A percentile compares a stretch with the other conserved stretches of the same genome.
Conservation (phyloP, 2,888 invertebrate species). For the Autographa pulchrina region DNA sequence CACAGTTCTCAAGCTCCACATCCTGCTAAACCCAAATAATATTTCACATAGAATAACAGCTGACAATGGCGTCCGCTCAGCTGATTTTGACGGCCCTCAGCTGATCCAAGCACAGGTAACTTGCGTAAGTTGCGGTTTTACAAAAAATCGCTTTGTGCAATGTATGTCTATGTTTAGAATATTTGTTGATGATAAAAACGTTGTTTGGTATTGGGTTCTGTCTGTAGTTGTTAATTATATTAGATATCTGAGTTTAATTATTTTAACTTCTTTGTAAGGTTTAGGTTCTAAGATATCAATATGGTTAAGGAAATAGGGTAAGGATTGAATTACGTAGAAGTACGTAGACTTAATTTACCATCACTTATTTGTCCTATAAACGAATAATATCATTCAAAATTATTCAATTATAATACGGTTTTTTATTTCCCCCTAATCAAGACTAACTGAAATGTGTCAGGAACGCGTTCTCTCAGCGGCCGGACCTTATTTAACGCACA, state of each 20-base stretch:
- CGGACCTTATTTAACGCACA: too few species aligned
- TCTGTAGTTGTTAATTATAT: constrained; percentile 6
- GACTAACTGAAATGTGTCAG: too few species aligned
- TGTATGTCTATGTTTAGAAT: background rate
- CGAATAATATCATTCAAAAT: too few species aligned
- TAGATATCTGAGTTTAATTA: background rate
- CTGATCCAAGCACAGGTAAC: constrained; percentile 35
- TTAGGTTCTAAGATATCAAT: too few species aligned
- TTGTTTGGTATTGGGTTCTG: constrained; percentile 15
- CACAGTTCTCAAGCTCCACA: background rate
- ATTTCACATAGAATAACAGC: background rate
- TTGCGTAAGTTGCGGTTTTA: constrained; percentile 8
- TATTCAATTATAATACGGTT: too few species aligned
- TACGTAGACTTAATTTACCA: too few species aligned
- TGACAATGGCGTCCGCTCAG: constrained; percentile 21
- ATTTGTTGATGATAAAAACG: background rate
- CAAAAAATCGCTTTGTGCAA: constrained; percentile 26
- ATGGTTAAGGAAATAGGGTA: too few species aligned
- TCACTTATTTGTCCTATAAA: too few species aligned
- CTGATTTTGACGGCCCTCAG: constrained; percentile 27
- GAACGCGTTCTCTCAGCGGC: too few species aligned
- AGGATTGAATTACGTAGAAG: too few species aligned
- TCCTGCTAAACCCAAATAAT: background rate
- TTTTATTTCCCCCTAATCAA: too few species aligned
- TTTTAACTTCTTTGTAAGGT: too few species aligned